Evolutionary conservation across 2,113 vertebrate genomes (phyloP).

Genomic region (Notarius lentiginosus): DNA sequence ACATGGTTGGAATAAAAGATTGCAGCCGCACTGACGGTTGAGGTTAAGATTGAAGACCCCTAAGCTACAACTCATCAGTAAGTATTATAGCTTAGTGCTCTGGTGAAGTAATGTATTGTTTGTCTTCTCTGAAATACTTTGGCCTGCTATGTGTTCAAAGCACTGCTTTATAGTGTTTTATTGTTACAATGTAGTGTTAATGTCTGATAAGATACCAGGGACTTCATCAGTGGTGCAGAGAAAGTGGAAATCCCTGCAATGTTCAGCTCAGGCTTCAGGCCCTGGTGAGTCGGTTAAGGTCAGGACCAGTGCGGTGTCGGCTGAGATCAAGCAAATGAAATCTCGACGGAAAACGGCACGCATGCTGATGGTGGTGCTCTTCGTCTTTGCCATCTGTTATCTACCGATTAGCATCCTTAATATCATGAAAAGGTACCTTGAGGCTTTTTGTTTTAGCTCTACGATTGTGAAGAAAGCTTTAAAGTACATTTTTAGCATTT

Average conservation of each 20-base stretch:
- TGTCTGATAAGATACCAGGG: slow-evolving; percentile 84
- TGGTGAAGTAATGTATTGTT: background rate
- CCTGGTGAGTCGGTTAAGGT: slow-evolving; percentile 75
- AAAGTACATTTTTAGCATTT: background rate
- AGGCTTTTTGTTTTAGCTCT: background rate
- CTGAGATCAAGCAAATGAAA: slow-evolving; percentile 93
- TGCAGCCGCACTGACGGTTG: background rate
- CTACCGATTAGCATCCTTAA: slow-evolving; percentile 96
- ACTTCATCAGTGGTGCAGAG: slow-evolving; percentile 87
- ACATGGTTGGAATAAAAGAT: background rate
- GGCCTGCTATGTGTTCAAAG: background rate
- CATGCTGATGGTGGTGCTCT: slow-evolving; percentile 94
- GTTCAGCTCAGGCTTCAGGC: slow-evolving; percentile 68
- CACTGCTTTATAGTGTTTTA: background rate
- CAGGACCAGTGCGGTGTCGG: slow-evolving; percentile 80
- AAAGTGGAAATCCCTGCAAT: slow-evolving; percentile 84
- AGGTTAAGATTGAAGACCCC: background rate
- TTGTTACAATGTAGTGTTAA: background rate
- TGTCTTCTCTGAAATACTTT: background rate
- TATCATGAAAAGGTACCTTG: slow-evolving; percentile 88
- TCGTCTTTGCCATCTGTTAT: slow-evolving; percentile 95
- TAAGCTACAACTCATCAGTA: background rate
- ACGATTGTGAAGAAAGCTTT: background rate
- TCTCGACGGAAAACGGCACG: slow-evolving; percentile 90
- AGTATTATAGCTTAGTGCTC: background rate